Conservation (phyloP, 2,113 vertebrate genomes). For the Ptychochromis oligacanthus region DNA sequence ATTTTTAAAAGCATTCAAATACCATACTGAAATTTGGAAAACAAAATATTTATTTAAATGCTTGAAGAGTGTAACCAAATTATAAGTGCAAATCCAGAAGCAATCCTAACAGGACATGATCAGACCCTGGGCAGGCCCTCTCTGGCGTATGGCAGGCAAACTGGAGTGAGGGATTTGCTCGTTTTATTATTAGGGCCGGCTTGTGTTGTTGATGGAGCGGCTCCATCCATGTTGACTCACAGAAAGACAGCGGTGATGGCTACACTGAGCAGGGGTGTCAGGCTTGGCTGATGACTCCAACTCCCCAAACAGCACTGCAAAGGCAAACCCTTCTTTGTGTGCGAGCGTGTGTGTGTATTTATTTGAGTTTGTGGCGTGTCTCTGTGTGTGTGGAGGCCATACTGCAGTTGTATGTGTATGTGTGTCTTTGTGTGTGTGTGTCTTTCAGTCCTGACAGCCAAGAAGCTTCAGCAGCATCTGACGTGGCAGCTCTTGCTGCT, state of each 20-base stretch:
- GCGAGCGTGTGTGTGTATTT: neutral
- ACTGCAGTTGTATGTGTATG: slow-evolving; percentile 22
- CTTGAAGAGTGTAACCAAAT: slow-evolving; percentile 21
- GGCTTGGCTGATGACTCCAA: slow-evolving; percentile 59
- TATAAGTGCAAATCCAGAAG: slow-evolving; percentile 49
- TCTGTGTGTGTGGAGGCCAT: slow-evolving; percentile 15
- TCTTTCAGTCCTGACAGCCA: slow-evolving; percentile 72
- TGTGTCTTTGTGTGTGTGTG: slow-evolving; percentile 28
- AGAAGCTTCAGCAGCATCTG: slow-evolving; percentile 76
- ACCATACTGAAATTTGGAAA: neutral
- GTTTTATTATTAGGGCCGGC: slow-evolving; percentile 61
- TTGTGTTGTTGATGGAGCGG: slow-evolving; percentile 61
- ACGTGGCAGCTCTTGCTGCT: slow-evolving; percentile 77
- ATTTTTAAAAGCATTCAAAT: neutral
- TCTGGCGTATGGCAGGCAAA: slow-evolving; percentile 30
- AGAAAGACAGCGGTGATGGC: slow-evolving; percentile 59
- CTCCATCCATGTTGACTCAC: slow-evolving; percentile 66
- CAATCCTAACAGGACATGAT: slow-evolving; percentile 39
- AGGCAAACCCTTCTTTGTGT: slow-evolving; percentile 53
- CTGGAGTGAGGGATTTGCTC: slow-evolving; percentile 55
- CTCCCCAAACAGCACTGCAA: slow-evolving; percentile 53
- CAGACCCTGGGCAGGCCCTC: slow-evolving; percentile 24
- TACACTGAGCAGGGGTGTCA: slow-evolving; percentile 64
- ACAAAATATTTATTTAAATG: slow-evolving; percentile 11
- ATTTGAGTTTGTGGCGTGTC: slow-evolving; percentile 10